These are phyloP conservation scores for Anguilla japonica DNA, from an alignment of 2,113 vertebrate genomes.

Conservation along the genomic window DNA sequence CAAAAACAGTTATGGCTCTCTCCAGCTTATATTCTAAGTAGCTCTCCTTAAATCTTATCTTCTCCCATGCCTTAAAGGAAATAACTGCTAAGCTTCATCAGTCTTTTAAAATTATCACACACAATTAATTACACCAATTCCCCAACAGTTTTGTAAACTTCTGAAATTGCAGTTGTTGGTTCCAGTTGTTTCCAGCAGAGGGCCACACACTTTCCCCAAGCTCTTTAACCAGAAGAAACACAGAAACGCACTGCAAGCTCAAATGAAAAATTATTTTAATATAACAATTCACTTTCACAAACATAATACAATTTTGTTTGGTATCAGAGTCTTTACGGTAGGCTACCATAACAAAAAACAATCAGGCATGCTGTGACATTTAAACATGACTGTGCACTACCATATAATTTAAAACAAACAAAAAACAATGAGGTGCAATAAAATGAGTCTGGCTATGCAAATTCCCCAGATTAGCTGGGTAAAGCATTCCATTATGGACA, in stretches of 20 bases:
- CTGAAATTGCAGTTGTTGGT: neutral
- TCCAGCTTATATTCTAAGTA: too few species aligned
- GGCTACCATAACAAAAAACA: constrained; percentile 55
- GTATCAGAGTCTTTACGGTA: constrained; percentile 31
- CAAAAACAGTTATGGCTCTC: too few species aligned
- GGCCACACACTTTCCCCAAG: neutral
- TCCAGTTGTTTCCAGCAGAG: neutral
- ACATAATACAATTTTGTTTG: neutral
- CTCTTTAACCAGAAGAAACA: neutral
- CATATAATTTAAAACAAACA: constrained; percentile 53
- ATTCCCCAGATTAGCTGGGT: constrained; percentile 23
- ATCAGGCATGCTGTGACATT: constrained; percentile 65
- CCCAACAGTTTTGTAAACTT: neutral
- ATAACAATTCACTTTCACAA: constrained; percentile 10
- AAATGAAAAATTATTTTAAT: constrained; percentile 22
- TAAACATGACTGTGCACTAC: constrained; percentile 57
- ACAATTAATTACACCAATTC: too few species aligned
- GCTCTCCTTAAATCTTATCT: too few species aligned
- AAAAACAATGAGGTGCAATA: constrained; percentile 41
- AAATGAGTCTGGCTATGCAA: neutral
- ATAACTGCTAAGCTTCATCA: too few species aligned
- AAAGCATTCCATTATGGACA: constrained; percentile 30
- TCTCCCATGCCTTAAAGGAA: too few species aligned
- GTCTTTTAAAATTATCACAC: too few species aligned
- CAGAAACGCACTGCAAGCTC: neutral